These are phyloP conservation scores for Metaphire vulgaris DNA, from an alignment of 1,140 invertebrate species.

Conservation along the genomic window DNA sequence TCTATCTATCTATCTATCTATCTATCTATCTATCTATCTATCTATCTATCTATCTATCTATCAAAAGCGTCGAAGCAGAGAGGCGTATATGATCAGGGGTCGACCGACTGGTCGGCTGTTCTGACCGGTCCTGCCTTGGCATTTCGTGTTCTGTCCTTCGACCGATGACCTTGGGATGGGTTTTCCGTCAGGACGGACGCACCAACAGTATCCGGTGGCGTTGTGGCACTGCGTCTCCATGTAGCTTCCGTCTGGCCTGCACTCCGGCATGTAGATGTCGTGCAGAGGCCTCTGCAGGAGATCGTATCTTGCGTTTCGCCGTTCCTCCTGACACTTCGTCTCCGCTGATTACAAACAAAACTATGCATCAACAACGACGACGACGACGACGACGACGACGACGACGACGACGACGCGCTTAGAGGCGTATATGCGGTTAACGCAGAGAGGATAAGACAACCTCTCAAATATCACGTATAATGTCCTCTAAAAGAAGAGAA, in stretches of 20 bases:
- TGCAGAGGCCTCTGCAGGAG: constrained; percentile 31
- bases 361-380: constrained; percentile 22
- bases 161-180: constrained; percentile 69
- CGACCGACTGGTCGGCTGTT: too few relatives aligned
- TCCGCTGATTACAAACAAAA: constrained; percentile 17
- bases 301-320: constrained; percentile 34
- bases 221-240: constrained; percentile 74
- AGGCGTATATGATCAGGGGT: too few relatives aligned
- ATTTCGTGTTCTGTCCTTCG: constrained; percentile 63
- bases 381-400: too few relatives aligned
- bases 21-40: too few relatives aligned
- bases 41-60: too few relatives aligned
- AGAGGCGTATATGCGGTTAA: too few relatives aligned
- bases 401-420: too few relatives aligned
- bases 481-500: too few relatives aligned
- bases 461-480: too few relatives aligned
- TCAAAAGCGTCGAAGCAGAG: too few relatives aligned
- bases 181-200: constrained; percentile 70
- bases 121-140: constrained; percentile 47
- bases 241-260: constrained; percentile 71
- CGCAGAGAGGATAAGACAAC: too few relatives aligned
- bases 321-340: constrained; percentile 36
- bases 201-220: constrained; percentile 72
- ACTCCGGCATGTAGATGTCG: constrained; percentile 58
- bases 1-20: too few relatives aligned